Base-by-base conservation (phyloP, 1,140 invertebrate species). In the Drusus annulatus region DNA sequence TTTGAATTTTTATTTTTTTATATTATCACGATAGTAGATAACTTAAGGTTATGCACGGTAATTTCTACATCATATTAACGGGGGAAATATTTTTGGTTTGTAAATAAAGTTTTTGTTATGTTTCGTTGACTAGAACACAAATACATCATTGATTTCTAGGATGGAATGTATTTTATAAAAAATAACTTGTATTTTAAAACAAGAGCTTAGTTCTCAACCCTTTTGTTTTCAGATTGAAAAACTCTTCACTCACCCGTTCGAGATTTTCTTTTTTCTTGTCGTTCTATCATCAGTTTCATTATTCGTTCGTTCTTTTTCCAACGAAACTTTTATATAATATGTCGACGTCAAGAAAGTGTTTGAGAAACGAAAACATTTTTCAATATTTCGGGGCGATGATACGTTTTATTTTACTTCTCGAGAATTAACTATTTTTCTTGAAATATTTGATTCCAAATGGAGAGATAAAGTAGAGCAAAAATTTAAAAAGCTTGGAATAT, bases 351-450 rank as follows among this genome's bases (percentile, higher is more conserved):
- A 45, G 69, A 51, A 73, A 71, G 65, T 79, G 31, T 79, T 69
- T 71, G 28, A 15, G 13, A 45, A 73, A 63, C 52, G 77, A 79
- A 79, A 79, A 74, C 74, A 79, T 79, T 79, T 79, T 79, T 79
- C 78, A 79, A 74, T 75, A 54, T 79, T 69, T 62, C 56, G 19
- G 68, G 13, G 50, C 60, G 56, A 63, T 74, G 78, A 79, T 79
- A 63, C 56, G 69, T 51, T 65, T 56, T 31, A 69, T 74, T 74
- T 69, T 45, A 23, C 36, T 45, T 45, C 10, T 2, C 19, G 6
- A 19, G 36, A 25, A 63, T 77, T 69, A 65, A 65, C 8, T 15
- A 31, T 65, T 65, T 63, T 31, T 54, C 17, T 36, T 19, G n/a
- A 31, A 58, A 56, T 76, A n/a, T n/a, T n/a, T n/a, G n/a, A n/a